Evolutionary conservation across 2,888 invertebrate species (phyloP), one percentile per base, ranked within the genome.

Genomic region (Hyppa rectilinea): DNA sequence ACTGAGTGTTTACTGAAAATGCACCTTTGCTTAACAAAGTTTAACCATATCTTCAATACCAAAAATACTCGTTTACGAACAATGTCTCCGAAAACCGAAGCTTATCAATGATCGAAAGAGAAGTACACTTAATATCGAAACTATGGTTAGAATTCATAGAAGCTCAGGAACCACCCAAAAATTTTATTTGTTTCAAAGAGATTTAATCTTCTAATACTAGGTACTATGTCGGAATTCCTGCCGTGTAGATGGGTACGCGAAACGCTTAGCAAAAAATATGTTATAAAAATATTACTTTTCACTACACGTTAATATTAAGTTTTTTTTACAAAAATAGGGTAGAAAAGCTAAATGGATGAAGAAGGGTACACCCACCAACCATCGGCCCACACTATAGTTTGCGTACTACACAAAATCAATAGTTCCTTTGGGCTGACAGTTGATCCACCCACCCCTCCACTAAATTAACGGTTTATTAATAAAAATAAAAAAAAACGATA

Each of bases 211-310:
- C 2, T 40, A 29, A 2, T 34, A 12, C 26, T n/a, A 29, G 1
- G 5, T 5, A 71, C 63, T 65, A 71, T 72, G 72, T 50, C 9
- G 6, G n/a, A 38, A 56, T 40, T 49, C 26, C 49, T 66, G 52
- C 58, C 47, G 40, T 4, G 7, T 34, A 38, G 43, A 50, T 50
- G 53, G 49, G 26, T 55, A 59, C 66, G 62, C 62, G 61, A 23
- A 23, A 63, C 67, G 47, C 71, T 77, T 80, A 85, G 84, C 85
- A 87, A 87, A 87, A 87, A 82, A 81, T 85, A 87, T 82, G 80
- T 81, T 87, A 86, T 80, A 86, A 87, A 87, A 87, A 86, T 85
- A 86, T 83, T 43, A 76, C 62, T 78, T 71, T 55, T 70, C 45
- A 71, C 55, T 62, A 68, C 40, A 60, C 40, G 10, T 70, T 67